phyloP scores from a whole-genome alignment of 2,888 invertebrate genomes.

The Candidula unifasciata region DNA sequence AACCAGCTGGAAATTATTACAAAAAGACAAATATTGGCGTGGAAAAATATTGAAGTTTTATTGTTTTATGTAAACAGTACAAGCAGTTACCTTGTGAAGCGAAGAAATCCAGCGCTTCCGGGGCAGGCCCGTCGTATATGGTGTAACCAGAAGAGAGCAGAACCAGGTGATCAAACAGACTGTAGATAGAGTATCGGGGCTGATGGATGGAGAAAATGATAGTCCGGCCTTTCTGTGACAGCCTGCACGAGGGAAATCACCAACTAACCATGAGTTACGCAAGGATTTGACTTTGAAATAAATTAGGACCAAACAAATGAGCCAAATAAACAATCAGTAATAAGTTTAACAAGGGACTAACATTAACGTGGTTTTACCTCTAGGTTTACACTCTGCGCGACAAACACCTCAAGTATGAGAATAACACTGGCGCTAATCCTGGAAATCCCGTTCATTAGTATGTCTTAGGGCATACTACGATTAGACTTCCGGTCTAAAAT shows the following conservation, averaged over 20 bases:
- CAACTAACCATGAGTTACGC: not conserved
- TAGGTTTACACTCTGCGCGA: too few species aligned
- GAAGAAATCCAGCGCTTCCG: conserved; percentile 63
- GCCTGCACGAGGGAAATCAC: conserved; percentile 53
- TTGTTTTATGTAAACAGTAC: too few species aligned
- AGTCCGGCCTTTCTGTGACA: conserved; percentile 65
- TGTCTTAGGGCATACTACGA: too few species aligned
- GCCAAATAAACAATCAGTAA: not conserved
- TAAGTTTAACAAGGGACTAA: not conserved
- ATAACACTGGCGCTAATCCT: too few species aligned
- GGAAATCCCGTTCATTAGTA: too few species aligned
- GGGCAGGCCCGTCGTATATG: conserved; percentile 67
- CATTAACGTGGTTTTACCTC: not conserved
- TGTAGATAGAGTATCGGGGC: conserved; percentile 72
- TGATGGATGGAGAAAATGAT: conserved; percentile 75
- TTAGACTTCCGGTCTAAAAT: too few species aligned
- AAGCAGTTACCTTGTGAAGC: conserved; percentile 23
- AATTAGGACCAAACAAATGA: not conserved
- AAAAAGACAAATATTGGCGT: too few species aligned
- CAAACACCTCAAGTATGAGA: too few species aligned
- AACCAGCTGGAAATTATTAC: too few species aligned
- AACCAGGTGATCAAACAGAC: conserved; percentile 68
- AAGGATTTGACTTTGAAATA: not conserved
- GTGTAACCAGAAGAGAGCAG: conserved; percentile 65
- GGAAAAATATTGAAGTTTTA: too few species aligned